phyloP scores from a whole-genome alignment of 2,797 vertebrate genomes.

The Myotis findleyi region DNA sequence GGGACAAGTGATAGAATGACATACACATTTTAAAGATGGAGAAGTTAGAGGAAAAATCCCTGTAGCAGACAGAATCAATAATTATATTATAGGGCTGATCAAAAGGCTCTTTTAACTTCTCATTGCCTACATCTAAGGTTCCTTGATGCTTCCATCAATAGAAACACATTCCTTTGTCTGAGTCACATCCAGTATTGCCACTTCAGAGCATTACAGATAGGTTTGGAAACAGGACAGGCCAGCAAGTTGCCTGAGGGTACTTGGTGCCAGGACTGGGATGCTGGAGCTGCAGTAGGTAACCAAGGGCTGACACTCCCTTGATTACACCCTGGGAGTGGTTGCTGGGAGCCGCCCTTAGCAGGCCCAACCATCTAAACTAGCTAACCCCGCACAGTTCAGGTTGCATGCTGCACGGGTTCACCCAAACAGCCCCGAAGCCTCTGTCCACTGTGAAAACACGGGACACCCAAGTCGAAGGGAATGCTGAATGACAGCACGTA shows the following conservation, averaged over 20 bases:
- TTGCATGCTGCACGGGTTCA: not conserved
- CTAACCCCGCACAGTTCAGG: not conserved
- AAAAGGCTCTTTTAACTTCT: not conserved
- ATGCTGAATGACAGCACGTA: constrained; percentile 87
- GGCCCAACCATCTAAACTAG: not conserved
- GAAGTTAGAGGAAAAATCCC: not conserved
- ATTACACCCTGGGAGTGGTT: not conserved
- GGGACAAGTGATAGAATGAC: not conserved
- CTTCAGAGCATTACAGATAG: not conserved
- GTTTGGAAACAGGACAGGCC: not conserved
- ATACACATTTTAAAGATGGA: not conserved
- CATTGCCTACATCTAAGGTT: not conserved
- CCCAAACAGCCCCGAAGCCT: constrained; percentile 63
- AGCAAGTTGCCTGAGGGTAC: not conserved
- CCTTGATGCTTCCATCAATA: not conserved
- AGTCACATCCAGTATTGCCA: not conserved
- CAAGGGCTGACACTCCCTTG: not conserved
- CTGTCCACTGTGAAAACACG: constrained; percentile 81
- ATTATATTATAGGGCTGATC: not conserved
- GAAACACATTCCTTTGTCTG: constrained; percentile 31
- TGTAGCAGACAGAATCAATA: not conserved
- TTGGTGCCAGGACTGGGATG: not conserved
- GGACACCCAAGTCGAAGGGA: constrained; percentile 90
- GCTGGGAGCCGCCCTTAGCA: not conserved
- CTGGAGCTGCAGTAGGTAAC: too few relatives aligned